These are phyloP conservation scores for Tanypteryx hageni DNA, from an alignment of 2,888 invertebrate species.

Conservation along the genomic window DNA sequence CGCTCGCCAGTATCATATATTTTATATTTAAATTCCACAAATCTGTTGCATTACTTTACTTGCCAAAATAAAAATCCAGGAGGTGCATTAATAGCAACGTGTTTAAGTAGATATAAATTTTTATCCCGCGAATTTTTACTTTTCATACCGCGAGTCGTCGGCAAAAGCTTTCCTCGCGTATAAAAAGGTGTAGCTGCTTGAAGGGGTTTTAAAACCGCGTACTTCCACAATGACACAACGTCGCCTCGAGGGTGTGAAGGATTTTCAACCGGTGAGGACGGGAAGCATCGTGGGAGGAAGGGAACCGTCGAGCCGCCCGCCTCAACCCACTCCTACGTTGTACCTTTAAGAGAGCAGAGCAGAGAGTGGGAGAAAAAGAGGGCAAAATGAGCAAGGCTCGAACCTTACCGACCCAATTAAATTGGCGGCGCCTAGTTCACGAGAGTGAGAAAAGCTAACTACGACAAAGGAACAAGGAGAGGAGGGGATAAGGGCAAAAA, in stretches of 20 bases:
- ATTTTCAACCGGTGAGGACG: neutral
- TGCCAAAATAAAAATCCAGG: no score
- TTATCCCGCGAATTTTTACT: no score
- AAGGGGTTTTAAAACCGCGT: neutral
- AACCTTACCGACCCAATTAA: neutral
- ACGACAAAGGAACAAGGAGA: no score
- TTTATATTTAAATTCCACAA: no score
- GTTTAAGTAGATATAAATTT: no score
- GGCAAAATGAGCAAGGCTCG: neutral
- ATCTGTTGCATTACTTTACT: no score
- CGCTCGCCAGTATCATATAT: no score
- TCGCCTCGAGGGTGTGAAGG: slow-evolving; percentile 5
- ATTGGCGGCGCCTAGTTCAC: neutral
- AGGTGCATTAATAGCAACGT: no score
- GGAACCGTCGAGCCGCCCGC: neutral
- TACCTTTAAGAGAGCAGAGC: neutral
- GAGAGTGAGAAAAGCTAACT: no score
- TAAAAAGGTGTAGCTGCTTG: neutral
- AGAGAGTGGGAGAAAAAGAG: no score
- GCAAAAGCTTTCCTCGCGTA: neutral
- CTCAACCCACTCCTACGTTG: neutral
- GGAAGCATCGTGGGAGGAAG: neutral
- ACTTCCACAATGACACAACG: neutral
- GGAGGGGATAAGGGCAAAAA: no score
- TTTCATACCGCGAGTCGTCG: neutral